Base-by-base conservation (phyloP, 2,797 vertebrate species). In the Diplodus puntazzo region DNA sequence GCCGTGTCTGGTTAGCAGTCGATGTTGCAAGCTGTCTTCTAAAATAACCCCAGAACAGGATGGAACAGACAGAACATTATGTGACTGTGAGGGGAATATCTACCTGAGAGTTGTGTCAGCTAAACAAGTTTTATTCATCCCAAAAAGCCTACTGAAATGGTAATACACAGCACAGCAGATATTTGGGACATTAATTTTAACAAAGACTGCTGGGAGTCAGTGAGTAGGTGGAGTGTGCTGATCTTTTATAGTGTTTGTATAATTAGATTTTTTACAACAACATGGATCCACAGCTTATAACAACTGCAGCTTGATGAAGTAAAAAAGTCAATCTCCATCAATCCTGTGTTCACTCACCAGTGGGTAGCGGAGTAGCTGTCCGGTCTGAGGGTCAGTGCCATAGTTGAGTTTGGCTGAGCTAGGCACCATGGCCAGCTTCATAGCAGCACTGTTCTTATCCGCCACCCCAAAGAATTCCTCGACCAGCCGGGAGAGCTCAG, bases 331-430 rank as follows among this genome's bases (percentile, higher is more conserved):
- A 66, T 11, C 23, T 7, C 11, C 10, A 10, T 57, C n/a, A 43
- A 17, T 60, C 49, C 11, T 21, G 52, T 30, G 3, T 17, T 60
- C 20, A 88, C 94, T 87, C 87, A 99, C 95, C 80, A 99, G 87
- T 0, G 98, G 98, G 92, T 96, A 98, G 11, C 89, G 94, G 50
- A 96, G 95, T 14, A 66, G 59, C 2, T 80, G 61, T 5, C 97
- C 97, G 0, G 96, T 97, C 69, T 69, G 91, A 53, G 93, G 77
- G 27, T 98, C 97, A 0, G 71, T 92, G 49, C 97, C 97, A 0
- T 98, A 99, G 87, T 99, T 97, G 23, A 99, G 96, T 75, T 87
- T 86, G 10, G 98, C 96, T 1, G 97, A 98, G 53, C 86, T 88
- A 0, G 98, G 98, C 57, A 99, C 92, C 3, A 88, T 92, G 0